phyloP scores from a whole-genome alignment of 2,797 vertebrate genomes.

The Buceros bicornis region DNA sequence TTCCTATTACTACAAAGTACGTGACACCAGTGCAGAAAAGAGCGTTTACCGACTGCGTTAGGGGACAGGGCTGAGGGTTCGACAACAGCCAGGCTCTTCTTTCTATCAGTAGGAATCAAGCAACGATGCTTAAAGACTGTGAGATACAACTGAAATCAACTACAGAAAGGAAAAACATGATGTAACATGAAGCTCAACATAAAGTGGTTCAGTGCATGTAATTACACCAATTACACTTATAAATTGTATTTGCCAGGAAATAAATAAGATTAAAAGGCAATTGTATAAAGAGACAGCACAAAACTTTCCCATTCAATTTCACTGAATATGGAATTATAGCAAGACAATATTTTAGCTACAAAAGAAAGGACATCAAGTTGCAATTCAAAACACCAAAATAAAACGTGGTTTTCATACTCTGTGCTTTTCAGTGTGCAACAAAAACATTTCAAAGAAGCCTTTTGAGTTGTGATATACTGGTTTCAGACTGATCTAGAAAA shows the following conservation, averaged over 20 bases:
- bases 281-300: conserved; percentile 76
- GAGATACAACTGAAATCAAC: conserved; percentile 73
- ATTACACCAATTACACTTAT: conserved; percentile 79
- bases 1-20: background rate
- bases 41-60: background rate
- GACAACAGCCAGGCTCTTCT: conserved; percentile 68
- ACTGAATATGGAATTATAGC: conserved; percentile 70
- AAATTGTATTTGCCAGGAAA: conserved; percentile 78
- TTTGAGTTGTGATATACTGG: conserved; percentile 57
- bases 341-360: conserved; percentile 65
- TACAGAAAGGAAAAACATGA: conserved; percentile 66
- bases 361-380: conserved; percentile 76
- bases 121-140: conserved; percentile 73
- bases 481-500: conserved; percentile 58
- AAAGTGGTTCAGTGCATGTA: conserved; percentile 76
- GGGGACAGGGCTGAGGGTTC: conserved; percentile 49
- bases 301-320: conserved; percentile 69
- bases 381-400: conserved; percentile 76
- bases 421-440: conserved; percentile 55
- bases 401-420: conserved; percentile 61
- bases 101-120: conserved; percentile 68
- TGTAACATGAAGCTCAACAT: conserved; percentile 75
- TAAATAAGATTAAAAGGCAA: conserved; percentile 73
- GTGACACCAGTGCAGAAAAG: background rate
- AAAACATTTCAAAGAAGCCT: conserved; percentile 64